Evolutionary conservation across 2,797 vertebrate genomes (phyloP), one percentile per base, ranked within the genome.

Genomic region (Notoglanidium macrostoma): DNA sequence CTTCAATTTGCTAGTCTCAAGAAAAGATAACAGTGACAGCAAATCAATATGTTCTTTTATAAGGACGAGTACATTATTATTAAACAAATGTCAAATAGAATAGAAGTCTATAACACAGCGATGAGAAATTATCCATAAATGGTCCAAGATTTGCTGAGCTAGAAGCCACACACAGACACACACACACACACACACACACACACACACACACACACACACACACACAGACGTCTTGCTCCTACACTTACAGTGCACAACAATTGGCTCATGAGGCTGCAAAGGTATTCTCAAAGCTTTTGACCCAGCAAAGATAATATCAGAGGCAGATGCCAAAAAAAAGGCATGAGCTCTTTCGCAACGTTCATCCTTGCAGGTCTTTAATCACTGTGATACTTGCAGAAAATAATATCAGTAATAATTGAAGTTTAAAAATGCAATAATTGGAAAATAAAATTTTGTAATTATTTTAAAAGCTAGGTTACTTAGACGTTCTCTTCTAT

Each of bases 381-480:
- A 51, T 76, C 23, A 51, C 46, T n/a, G 73, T 51, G 12, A 76
- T 51, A 15, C 15, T 51, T 76, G 46, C 2, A n/a, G 40, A 76
- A 72, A 29, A 76, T 51, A 15, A 76, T 35, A 77, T 29, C 29
- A 76, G 26, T 2, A n/a, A 76, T 51, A 7, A 76, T 3, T 17
- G 1, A 51, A 49, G 46, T 51, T 7, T 44, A 11, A 72, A 23
- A 23, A 73, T 73, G 40, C 40, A 29, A 23, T 21, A 72, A 76
- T 54, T 29, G n/a, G 44, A 77, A 77, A 77, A 77, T 77, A 2
- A 21, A 29, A 32, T 55, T 32, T 35, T 35, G 76, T 78, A 78
- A 78, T 78, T 78, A 57, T 21, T 57, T 78, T 78, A 78, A 78
- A 78, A 78, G 76, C 76, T 14, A 57, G 35, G 76, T 78, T 77